phyloP scores from a whole-genome alignment of 2,888 invertebrate genomes.

The Hydroisotoma schaefferi region DNA sequence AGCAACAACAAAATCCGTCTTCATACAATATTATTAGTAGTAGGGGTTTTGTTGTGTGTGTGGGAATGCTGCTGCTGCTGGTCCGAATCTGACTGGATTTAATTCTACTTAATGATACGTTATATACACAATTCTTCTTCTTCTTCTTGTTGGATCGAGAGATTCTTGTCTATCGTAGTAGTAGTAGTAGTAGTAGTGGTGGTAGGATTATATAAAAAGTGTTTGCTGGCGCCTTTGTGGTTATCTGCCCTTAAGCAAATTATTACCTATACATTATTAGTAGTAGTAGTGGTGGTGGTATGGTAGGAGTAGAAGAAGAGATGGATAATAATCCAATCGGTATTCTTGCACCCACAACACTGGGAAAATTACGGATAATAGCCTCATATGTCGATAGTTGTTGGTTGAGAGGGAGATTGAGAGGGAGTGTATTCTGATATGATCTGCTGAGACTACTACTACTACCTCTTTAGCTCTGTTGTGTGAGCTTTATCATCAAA shows the following conservation, averaged over 20 bases:
- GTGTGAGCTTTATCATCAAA: no score
- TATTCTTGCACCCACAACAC: background rate
- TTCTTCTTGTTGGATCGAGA: slow-evolving; percentile 19
- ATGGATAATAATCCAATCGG: background rate
- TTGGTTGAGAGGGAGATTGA: slow-evolving; percentile 16
- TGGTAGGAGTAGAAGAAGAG: no score
- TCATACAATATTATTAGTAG: no score
- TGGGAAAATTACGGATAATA: slow-evolving; percentile 10
- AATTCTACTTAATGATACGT: slow-evolving; percentile 36
- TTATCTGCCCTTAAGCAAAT: slow-evolving; percentile 17
- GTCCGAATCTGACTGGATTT: slow-evolving; percentile 30
- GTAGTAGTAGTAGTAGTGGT: background rate
- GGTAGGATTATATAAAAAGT: slow-evolving; percentile 9
- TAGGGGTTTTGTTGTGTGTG: no score
- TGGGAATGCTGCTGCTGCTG: background rate
- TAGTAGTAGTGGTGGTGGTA: background rate
- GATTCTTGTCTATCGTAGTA: slow-evolving; percentile 21
- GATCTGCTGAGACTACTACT: background rate
- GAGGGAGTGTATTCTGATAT: background rate
- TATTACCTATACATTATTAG: slow-evolving; percentile 7
- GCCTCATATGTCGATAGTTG: slow-evolving; percentile 19
- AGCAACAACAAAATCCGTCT: no score
- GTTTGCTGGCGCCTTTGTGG: slow-evolving; percentile 15
- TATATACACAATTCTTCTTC: no score
- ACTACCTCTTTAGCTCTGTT: background rate